Evolutionary conservation across 2,888 invertebrate species (phyloP).

Genomic region (Drosophila aldrichi): DNA sequence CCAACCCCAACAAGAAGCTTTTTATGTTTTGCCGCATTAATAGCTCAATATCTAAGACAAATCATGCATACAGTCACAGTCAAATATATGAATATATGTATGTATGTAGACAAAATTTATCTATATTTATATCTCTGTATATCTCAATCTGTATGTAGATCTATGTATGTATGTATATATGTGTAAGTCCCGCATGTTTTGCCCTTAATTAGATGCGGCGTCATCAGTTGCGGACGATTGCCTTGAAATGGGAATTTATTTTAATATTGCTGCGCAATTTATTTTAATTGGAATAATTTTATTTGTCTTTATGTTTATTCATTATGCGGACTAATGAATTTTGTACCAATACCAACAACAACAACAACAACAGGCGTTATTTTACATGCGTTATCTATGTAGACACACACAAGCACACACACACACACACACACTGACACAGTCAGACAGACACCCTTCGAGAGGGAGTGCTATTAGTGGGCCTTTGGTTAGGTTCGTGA

Average conservation of each 20-base stretch:
- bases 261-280: slow-evolving; percentile 81
- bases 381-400: slow-evolving; percentile 67
- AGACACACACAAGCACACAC: slow-evolving; percentile 26
- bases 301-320: slow-evolving; percentile 83
- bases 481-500: slow-evolving; percentile 46
- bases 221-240: slow-evolving; percentile 49
- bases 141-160: not conserved
- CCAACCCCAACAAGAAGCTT: not conserved
- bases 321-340: slow-evolving; percentile 82
- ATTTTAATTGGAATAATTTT: slow-evolving; percentile 83
- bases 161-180: not conserved
- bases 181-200: slow-evolving; percentile 35
- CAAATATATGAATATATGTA: slow-evolving; percentile 11
- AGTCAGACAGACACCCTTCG: slow-evolving; percentile 9
- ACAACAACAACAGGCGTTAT: slow-evolving; percentile 25
- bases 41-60: slow-evolving; percentile 9
- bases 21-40: not conserved
- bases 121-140: not conserved
- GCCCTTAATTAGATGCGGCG: slow-evolving; percentile 69
- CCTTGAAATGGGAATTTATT: slow-evolving; percentile 69
- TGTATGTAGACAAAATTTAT: not conserved
- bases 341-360: slow-evolving; percentile 66
- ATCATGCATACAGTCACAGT: not conserved
- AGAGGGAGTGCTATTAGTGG: slow-evolving; percentile 61
- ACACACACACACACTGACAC: not conserved